Conservation (phyloP, 2,113 vertebrate species). For the Aldabrachelys gigantea region DNA sequence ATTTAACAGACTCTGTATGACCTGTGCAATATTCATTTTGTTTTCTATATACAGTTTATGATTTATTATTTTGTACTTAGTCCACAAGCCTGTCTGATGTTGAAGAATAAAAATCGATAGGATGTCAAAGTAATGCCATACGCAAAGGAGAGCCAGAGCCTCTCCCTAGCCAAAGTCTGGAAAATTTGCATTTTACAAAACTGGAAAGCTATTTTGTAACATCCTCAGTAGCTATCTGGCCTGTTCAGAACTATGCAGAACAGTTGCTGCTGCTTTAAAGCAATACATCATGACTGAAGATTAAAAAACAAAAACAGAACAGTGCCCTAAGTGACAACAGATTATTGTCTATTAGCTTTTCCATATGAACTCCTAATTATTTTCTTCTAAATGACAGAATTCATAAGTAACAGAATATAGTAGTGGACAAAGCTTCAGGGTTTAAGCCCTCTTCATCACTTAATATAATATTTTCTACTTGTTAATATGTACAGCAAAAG, state of each 20-base stretch:
- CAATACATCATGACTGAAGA: background rate
- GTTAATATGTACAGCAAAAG: background rate
- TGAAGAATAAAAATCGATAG: background rate
- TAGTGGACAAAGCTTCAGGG: background rate
- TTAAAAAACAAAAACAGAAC: background rate
- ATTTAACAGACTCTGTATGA: background rate
- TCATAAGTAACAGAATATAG: conserved; percentile 36
- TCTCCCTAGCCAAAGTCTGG: background rate
- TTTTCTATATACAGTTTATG: background rate
- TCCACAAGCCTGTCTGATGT: background rate
- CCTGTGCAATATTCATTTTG: background rate
- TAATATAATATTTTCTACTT: background rate
- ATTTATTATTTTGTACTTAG: conserved; percentile 24
- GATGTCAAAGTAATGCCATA: background rate
- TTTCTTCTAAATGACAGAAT: background rate
- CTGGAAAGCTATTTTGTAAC: background rate
- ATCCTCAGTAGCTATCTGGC: conserved; percentile 12
- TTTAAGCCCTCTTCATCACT: conserved; percentile 32
- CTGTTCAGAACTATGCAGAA: conserved; percentile 12
- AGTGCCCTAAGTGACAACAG: background rate
- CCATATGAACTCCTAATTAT: background rate
- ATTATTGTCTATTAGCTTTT: conserved; percentile 33
- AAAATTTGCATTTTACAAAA: background rate
- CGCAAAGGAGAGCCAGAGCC: background rate
- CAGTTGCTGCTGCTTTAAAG: conserved; percentile 24